Percentiles rank a stretch among this genome's conserved stretches.
Conservation (phyloP, 2,888 invertebrate genomes). For the Watsonalla cultraria region DNA sequence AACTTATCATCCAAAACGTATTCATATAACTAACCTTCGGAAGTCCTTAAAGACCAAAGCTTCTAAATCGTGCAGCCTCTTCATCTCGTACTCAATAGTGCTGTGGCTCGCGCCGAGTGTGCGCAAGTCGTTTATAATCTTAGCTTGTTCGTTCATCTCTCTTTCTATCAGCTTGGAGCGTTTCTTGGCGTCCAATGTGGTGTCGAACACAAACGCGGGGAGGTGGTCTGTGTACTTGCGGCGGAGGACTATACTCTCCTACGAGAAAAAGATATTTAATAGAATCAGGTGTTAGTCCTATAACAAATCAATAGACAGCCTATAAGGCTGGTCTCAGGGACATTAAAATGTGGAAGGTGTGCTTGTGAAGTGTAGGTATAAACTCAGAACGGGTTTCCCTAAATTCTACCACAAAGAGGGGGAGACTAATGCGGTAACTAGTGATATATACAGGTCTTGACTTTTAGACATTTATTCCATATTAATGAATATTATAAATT, state of each 20-base stretch:
- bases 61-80: constrained; percentile 94
- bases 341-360: too few relatives aligned
- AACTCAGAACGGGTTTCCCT: too few relatives aligned
- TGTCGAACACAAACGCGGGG: constrained; percentile 91
- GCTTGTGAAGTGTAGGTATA: too few relatives aligned
- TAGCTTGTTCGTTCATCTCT: constrained; percentile 98
- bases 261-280: constrained; percentile 1
- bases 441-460: too few relatives aligned
- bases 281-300: too few relatives aligned
- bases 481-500: too few relatives aligned
- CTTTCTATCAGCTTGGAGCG: constrained; percentile 96
- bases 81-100: constrained; percentile 95
- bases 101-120: constrained; percentile 92
- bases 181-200: constrained; percentile 87
- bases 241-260: constrained; percentile 84
- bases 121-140: constrained; percentile 94
- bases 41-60: constrained; percentile 96
- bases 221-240: constrained; percentile 86
- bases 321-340: too few relatives aligned
- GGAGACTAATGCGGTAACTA: too few relatives aligned
- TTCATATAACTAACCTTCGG: constrained; percentile 74
- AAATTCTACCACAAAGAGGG: too few relatives aligned
- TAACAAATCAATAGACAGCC: too few relatives aligned
- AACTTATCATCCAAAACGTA: too few relatives aligned
- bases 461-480: too few relatives aligned